Evolutionary conservation across 2,113 vertebrate species (phyloP), one percentile per base, ranked within the genome.

Genomic region (Numida meleagris): DNA sequence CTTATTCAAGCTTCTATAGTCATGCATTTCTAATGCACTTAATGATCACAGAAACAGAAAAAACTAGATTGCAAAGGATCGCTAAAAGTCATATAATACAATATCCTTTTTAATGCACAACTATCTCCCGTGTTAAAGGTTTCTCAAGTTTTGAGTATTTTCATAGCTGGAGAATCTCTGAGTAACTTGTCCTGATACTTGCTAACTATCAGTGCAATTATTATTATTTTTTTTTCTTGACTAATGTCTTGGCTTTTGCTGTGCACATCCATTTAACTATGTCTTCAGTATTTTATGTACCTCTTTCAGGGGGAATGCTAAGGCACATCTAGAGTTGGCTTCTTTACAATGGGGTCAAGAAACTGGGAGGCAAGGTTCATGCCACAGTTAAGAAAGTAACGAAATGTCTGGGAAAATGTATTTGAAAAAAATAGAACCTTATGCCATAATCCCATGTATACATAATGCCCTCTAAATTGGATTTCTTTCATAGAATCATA

Each of bases 301-400:
- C 61, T 2, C 36, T 68, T 78, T 67, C 2, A 86, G 50, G 5
- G 15, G 3, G 13, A 78, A 6, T 38, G 13, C 2, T 25, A 63
- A 71, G 16, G 20, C 78, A 20, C 3, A 57, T 38, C 0, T 3
- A 67, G 27, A 61, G 4, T 4, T 7, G 66, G 43, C 4, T 20
- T 11, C 17, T 78, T 21, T 11, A 15, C 16, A 20, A 6, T 0
- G 0, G 6, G 2, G 1, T 55, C 2, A 10, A 59, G 19, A 14
- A 71, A 46, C 0, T 59, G 9, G 19, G 33, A 83, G 10, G 7
- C 42, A 73, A 78, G 7, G 11, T 9, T 6, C 3, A 31, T 20
- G 7, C 5, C 19, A 10, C 25, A n/a, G 7, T 13, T 70, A 58
- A 82, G 57, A n/a, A 73, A 58, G 14, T 67, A n/a, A 67, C 8